These are phyloP conservation scores for Syngnathus floridae DNA, from an alignment of 2,113 vertebrate species.

Conservation along the genomic window DNA sequence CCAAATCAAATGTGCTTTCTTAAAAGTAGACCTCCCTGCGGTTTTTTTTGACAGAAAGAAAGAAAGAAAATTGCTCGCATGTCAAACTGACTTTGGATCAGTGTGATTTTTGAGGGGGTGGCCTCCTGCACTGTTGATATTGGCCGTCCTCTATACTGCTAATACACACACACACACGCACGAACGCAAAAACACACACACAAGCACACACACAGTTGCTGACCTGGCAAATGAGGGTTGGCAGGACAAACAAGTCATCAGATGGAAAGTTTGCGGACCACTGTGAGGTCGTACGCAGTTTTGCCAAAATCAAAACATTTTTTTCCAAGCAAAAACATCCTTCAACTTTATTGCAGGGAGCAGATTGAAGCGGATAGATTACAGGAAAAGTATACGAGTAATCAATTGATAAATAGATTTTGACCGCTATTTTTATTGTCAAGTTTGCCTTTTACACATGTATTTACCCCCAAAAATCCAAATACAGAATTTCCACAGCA, in stretches of 20 bases:
- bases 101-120: neutral
- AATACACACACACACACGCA: constrained; percentile 2
- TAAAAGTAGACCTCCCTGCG: neutral
- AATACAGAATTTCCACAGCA: too few species aligned
- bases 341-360: neutral
- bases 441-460: too few species aligned
- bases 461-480: too few species aligned
- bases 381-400: neutral
- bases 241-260: constrained; percentile 10
- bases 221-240: constrained; percentile 21
- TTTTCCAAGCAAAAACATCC: neutral
- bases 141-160: constrained; percentile 39
- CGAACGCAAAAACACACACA: constrained; percentile 2
- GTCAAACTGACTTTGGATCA: neutral
- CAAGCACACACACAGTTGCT: constrained; percentile 1
- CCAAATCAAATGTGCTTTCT: neutral
- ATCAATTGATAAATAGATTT: too few species aligned
- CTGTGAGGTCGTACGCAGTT: neutral
- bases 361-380: neutral
- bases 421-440: too few species aligned
- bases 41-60: too few species aligned
- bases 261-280: neutral
- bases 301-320: neutral
- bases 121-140: constrained; percentile 33
- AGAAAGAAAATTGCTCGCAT: neutral